These are phyloP conservation scores for Plemyria rubiginata DNA, from an alignment of 2,888 invertebrate species.

Conservation along the genomic window DNA sequence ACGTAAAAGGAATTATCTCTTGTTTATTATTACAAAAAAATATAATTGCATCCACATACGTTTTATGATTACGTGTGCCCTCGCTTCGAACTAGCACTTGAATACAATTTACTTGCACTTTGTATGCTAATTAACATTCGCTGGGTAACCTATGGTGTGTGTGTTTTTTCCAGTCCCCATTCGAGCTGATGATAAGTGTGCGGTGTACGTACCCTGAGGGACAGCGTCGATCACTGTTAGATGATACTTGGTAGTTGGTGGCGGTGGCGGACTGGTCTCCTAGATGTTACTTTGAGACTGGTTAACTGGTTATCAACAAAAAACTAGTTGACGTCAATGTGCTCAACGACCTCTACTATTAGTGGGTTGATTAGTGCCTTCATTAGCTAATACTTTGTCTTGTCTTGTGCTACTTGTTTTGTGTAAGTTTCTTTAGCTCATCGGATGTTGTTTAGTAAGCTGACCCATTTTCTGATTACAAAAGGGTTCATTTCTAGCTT, in stretches of 20 bases:
- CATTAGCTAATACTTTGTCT: neutral
- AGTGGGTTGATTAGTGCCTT: neutral
- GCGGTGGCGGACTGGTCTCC: too few relatives aligned
- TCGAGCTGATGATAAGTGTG: slow-evolving; percentile 8
- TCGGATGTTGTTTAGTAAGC: neutral
- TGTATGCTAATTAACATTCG: neutral
- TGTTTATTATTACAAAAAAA: too few relatives aligned
- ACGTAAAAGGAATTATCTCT: too few relatives aligned
- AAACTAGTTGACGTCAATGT: slow-evolving; percentile 4
- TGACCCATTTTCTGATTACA: too few relatives aligned
- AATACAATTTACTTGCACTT: neutral
- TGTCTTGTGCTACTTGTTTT: neutral
- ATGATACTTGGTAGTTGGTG: slow-evolving; percentile 3
- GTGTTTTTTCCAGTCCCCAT: slow-evolving; percentile 7
- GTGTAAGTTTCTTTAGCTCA: neutral
- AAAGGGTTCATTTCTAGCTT: too few relatives aligned
- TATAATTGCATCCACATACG: neutral
- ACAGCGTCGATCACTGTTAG: slow-evolving; percentile 19
- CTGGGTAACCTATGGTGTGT: neutral
- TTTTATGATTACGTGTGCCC: slow-evolving; percentile 1
- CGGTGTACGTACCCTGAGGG: neutral
- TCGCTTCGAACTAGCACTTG: slow-evolving; percentile 8
- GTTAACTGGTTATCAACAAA: slow-evolving; percentile 8
- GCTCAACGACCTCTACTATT: slow-evolving; percentile 3
- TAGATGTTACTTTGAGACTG: slow-evolving; percentile 3